These are phyloP conservation scores for Tridacna gigas DNA, from an alignment of 2,888 invertebrate species.

Conservation along the genomic window DNA sequence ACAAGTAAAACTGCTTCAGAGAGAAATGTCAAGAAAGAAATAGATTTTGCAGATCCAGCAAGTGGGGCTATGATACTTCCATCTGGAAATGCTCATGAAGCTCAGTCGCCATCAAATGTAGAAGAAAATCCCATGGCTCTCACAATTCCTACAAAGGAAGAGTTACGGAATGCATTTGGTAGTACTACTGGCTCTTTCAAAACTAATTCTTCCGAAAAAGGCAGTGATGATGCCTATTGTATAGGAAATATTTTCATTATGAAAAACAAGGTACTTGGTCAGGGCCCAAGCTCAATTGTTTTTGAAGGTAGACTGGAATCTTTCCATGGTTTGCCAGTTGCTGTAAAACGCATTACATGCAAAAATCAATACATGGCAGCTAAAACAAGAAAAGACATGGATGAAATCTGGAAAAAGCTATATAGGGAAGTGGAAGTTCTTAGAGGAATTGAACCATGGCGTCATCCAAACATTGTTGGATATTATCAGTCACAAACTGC, in stretches of 20 bases:
- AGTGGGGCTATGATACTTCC: too few species aligned
- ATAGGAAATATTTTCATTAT: background rate
- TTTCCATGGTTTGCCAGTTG: slow-evolving; percentile 8
- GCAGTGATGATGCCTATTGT: background rate
- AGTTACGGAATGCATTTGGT: slow-evolving; percentile 1
- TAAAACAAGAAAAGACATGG: slow-evolving; percentile 2
- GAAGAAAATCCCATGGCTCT: background rate
- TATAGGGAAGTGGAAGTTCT: slow-evolving; percentile 2
- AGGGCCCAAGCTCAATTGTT: slow-evolving; percentile 12
- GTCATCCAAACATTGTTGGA: slow-evolving; percentile 20
- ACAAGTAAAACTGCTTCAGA: too few species aligned
- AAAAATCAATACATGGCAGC: slow-evolving; percentile 17
- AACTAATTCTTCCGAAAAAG: background rate
- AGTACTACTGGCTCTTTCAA: background rate
- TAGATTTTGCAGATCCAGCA: too few species aligned
- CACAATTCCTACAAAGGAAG: slow-evolving; percentile 10
- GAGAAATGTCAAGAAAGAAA: too few species aligned
- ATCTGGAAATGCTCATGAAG: too few species aligned
- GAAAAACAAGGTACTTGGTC: slow-evolving; percentile 14
- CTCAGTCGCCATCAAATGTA: background rate
- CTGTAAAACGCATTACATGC: slow-evolving; percentile 14
- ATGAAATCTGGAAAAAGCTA: slow-evolving; percentile 10
- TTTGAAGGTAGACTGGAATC: slow-evolving; percentile 13
- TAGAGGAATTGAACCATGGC: slow-evolving; percentile 8
- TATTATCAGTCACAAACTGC: slow-evolving; percentile 1